These are phyloP conservation scores for Sus scrofa DNA, from an alignment of 2,113 vertebrate species.

Conservation along the genomic window DNA sequence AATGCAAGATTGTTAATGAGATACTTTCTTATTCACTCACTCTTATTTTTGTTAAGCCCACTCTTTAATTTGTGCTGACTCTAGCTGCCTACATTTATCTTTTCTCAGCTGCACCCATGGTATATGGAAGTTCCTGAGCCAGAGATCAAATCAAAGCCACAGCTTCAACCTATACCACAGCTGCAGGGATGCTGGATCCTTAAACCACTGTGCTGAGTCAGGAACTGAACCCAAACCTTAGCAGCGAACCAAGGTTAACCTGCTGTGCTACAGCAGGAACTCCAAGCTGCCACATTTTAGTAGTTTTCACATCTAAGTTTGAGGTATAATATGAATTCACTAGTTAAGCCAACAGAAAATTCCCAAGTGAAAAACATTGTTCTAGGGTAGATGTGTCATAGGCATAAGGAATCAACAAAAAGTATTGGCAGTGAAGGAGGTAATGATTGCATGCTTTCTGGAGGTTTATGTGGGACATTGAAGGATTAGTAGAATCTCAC, in stretches of 20 bases:
- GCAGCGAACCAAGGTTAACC: too few species aligned
- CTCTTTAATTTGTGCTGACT: neutral
- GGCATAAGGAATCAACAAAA: neutral
- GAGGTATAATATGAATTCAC: neutral
- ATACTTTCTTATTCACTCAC: neutral
- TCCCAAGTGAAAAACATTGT: neutral
- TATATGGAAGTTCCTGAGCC: too few species aligned
- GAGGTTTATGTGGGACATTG: neutral
- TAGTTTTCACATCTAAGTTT: neutral
- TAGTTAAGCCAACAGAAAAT: conserved; percentile 13
- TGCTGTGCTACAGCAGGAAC: too few species aligned
- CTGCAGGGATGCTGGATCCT: too few species aligned
- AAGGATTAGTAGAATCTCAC: neutral
- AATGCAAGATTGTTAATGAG: neutral
- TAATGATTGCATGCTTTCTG: neutral
- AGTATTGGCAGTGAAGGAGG: neutral
- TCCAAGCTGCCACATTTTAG: neutral
- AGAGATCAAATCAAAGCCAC: too few species aligned
- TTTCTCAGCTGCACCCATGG: too few species aligned
- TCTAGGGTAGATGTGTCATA: neutral
- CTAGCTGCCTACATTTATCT: neutral
- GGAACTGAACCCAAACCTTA: too few species aligned
- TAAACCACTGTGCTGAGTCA: too few species aligned
- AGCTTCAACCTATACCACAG: too few species aligned
- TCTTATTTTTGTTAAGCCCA: neutral